Evolutionary conservation across 1,140 invertebrate species (phyloP).

Genomic region (Muscidifurax raptorellus): DNA sequence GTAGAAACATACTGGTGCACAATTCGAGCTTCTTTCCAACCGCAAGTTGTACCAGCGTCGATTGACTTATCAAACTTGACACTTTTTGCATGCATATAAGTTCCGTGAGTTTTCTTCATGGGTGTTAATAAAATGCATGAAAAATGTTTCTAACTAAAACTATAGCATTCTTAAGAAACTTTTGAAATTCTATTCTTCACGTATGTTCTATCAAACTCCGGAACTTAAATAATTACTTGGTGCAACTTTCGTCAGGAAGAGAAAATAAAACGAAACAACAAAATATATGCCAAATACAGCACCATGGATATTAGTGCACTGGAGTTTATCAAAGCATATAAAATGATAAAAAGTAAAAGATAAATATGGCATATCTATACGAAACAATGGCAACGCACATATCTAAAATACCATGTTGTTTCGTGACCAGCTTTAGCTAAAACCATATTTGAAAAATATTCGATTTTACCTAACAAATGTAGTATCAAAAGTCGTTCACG

Average conservation of each 20-base stretch:
- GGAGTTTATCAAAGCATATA: not conserved
- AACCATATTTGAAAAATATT: conserved; percentile 12
- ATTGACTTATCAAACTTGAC: not conserved
- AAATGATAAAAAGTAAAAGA: not conserved
- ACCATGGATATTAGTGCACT: not conserved
- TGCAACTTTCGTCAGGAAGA: not conserved
- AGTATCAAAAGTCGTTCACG: conserved; percentile 4
- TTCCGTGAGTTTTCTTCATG: conserved; percentile 4
- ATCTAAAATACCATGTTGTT: conserved; percentile 8
- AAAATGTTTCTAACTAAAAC: not conserved
- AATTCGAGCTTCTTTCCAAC: not conserved
- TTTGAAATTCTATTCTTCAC: conserved; percentile 14
- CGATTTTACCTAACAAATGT: conserved; percentile 19
- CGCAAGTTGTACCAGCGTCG: conserved; percentile 4
- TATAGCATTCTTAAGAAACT: conserved; percentile 11
- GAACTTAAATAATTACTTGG: conserved; percentile 31
- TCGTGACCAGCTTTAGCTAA: conserved; percentile 51
- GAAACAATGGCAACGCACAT: not conserved
- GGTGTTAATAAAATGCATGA: conserved; percentile 23
- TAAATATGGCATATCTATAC: not conserved
- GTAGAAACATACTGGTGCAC: not conserved
- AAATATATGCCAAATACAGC: not conserved
- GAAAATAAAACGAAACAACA: conserved; percentile 53
- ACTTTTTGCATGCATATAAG: not conserved
- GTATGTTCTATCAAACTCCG: not conserved